Evolutionary conservation across 2,797 vertebrate genomes (phyloP).

Genomic region (Sebastes nivosus): DNA sequence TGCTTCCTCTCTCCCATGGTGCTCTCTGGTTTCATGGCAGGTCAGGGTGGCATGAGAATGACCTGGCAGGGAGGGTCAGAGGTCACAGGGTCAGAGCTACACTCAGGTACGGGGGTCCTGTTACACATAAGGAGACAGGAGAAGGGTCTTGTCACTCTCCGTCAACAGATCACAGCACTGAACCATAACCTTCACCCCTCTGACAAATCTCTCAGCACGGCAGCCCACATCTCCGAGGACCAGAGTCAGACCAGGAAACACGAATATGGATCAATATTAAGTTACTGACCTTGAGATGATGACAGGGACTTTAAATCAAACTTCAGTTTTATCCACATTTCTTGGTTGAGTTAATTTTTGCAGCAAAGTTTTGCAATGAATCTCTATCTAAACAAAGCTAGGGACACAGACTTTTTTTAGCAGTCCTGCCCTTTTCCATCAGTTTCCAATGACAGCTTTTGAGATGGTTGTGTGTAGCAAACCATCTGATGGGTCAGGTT

Average conservation of each 20-base stretch:
- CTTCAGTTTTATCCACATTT: neutral
- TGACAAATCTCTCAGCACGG: slow-evolving; percentile 65
- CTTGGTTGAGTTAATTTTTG: neutral
- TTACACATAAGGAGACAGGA: slow-evolving; percentile 74
- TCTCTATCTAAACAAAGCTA: neutral
- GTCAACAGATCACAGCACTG: slow-evolving; percentile 73
- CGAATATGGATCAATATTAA: slow-evolving; percentile 51
- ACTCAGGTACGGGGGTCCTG: slow-evolving; percentile 64
- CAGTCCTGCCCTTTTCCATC: too few relatives aligned
- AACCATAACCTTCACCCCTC: slow-evolving; percentile 70
- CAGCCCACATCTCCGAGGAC: slow-evolving; percentile 20
- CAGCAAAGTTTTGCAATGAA: neutral
- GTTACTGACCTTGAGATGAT: slow-evolving; percentile 52
- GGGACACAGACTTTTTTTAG: neutral
- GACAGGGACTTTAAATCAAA: slow-evolving; percentile 18
- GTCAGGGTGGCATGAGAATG: slow-evolving; percentile 85
- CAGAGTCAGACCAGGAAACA: slow-evolving; percentile 18
- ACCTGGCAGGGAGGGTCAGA: slow-evolving; percentile 73
- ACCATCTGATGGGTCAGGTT: neutral
- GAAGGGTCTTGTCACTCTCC: slow-evolving; percentile 78
- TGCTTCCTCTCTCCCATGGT: slow-evolving; percentile 56
- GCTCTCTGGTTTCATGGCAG: slow-evolving; percentile 80
- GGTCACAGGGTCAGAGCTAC: slow-evolving; percentile 65
- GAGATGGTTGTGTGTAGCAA: too few relatives aligned
- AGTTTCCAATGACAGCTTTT: too few relatives aligned